Conservation (phyloP, 2,113 vertebrate genomes). For the Psephotus haematonotus region DNA sequence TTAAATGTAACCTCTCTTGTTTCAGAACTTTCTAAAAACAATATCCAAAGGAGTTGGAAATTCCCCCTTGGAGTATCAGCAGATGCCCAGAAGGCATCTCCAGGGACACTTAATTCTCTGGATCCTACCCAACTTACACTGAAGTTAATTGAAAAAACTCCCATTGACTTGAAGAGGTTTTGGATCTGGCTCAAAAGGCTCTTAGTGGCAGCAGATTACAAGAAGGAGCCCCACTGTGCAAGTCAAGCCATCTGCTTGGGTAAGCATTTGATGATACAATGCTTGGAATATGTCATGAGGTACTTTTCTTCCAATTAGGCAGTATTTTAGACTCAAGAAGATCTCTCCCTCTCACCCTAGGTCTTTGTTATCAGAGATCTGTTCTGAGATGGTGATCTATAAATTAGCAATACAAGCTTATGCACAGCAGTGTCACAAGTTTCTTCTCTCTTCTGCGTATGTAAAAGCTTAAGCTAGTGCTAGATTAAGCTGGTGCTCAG, state of each 20-base stretch:
- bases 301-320: background rate
- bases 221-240: constrained; percentile 17
- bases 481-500: background rate
- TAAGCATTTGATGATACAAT: constrained; percentile 32
- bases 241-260: constrained; percentile 31
- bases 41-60: background rate
- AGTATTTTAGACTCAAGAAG: background rate
- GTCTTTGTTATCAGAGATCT: background rate
- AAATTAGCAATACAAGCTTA: background rate
- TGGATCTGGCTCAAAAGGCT: background rate
- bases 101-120: constrained; percentile 13
- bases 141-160: constrained; percentile 47
- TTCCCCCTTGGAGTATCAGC: background rate
- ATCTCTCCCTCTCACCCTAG: background rate
- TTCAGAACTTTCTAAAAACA: background rate
- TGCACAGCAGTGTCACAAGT: background rate
- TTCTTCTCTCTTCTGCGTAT: background rate
- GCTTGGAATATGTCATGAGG: background rate
- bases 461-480: background rate
- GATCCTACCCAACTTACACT: background rate
- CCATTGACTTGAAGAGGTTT: constrained; percentile 21
- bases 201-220: constrained; percentile 15
- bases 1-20: background rate
- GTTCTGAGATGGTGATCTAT: background rate
- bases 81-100: background rate